phyloP scores from a whole-genome alignment of 2,113 vertebrate genomes.

The Ophthalmolycus amberensis region DNA sequence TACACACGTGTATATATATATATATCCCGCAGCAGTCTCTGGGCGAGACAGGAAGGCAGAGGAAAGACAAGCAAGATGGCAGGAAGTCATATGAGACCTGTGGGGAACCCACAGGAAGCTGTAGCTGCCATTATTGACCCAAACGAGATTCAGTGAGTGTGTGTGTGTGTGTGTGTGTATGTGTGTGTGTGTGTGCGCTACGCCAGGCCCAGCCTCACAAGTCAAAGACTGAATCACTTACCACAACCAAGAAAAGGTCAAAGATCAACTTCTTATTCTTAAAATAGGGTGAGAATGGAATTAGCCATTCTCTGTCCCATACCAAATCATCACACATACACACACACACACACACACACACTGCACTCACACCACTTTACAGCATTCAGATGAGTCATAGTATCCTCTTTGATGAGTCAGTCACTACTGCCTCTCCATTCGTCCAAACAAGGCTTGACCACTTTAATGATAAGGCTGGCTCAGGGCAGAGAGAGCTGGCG shows the following conservation, averaged over 20 bases:
- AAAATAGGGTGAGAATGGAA: slow-evolving; percentile 3
- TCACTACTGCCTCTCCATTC: slow-evolving; percentile 13
- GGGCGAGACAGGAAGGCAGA: slow-evolving; percentile 66
- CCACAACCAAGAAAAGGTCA: slow-evolving; percentile 31
- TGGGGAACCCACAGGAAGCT: slow-evolving; percentile 73
- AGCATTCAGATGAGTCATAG: slow-evolving; percentile 53
- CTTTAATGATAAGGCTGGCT: slow-evolving; percentile 34
- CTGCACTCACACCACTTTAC: slow-evolving; percentile 4
- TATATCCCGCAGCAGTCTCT: slow-evolving; percentile 39
- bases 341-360: neutral
- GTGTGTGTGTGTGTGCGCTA: neutral
- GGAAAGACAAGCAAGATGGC: slow-evolving; percentile 74
- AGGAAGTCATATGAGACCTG: slow-evolving; percentile 81
- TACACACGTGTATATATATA: slow-evolving; percentile 12
- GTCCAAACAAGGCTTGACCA: slow-evolving; percentile 36
- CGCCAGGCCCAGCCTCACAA: neutral
- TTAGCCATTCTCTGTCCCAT: neutral
- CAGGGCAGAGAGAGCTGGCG: slow-evolving; percentile 12
- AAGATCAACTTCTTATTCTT: slow-evolving; percentile 6
- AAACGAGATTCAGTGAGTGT: slow-evolving; percentile 20
- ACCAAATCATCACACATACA: slow-evolving; percentile 5
- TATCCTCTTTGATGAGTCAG: slow-evolving; percentile 54
- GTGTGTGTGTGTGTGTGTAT: too few relatives aligned
- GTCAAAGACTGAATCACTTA: slow-evolving; percentile 1
- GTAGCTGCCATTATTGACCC: slow-evolving; percentile 70